Evolutionary conservation across 2,797 vertebrate genomes (phyloP).

Genomic region (Mionectes olivaceus): DNA sequence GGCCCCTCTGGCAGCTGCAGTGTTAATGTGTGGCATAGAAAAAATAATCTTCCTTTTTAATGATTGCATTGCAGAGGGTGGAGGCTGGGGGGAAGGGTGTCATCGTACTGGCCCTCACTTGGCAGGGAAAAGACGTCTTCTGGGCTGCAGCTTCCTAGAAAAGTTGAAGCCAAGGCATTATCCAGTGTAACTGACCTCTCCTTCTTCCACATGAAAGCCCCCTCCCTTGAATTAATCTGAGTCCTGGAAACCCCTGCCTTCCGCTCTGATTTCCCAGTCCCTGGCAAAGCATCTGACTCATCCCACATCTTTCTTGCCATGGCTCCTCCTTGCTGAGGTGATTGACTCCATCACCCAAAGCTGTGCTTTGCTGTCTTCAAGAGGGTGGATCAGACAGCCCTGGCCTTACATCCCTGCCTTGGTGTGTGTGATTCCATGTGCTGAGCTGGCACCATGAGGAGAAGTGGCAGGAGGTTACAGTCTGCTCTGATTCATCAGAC

Average conservation of each 20-base stretch:
- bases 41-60: background rate
- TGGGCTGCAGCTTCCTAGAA: constrained; percentile 52
- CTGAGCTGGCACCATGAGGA: constrained; percentile 12
- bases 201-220: constrained; percentile 20
- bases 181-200: background rate
- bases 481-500: constrained; percentile 55
- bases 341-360: background rate
- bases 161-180: constrained; percentile 43
- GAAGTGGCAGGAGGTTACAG: constrained; percentile 27
- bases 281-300: background rate
- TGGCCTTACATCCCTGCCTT: background rate
- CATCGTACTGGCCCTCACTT: background rate
- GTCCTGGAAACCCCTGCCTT: constrained; percentile 23
- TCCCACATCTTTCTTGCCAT: background rate
- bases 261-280: background rate
- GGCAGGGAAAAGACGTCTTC: constrained; percentile 39
- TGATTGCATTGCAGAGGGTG: constrained; percentile 6
- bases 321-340: background rate
- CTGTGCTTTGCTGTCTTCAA: background rate
- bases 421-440: background rate
- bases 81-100: constrained; percentile 34
- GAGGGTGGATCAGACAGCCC: background rate
- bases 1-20: background rate
- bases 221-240: background rate
- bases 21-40: background rate